Evolutionary conservation across 2,888 invertebrate genomes (phyloP).

Genomic region (Hartigia nigra): DNA sequence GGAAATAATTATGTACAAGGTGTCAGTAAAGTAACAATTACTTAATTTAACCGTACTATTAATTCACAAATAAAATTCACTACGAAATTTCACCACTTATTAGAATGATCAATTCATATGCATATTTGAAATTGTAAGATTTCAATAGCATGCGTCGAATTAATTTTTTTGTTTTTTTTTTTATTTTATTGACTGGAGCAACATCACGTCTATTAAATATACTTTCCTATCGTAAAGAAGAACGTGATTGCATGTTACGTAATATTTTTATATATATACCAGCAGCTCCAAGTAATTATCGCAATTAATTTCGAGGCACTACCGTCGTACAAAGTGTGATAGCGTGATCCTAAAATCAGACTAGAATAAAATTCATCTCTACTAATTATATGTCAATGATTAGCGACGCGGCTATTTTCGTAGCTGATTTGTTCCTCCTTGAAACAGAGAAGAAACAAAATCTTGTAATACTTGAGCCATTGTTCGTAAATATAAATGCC

Average conservation of each 20-base stretch:
- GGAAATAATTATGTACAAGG: neutral
- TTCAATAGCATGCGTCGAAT: neutral
- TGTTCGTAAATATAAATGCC: neutral
- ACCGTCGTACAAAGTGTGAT: neutral
- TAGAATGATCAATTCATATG: neutral
- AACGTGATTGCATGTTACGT: neutral
- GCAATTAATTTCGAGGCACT: slow-evolving; percentile 1
- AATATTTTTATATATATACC: neutral
- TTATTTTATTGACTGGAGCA: neutral
- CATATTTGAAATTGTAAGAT: neutral
- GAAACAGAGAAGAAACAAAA: neutral
- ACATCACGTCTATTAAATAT: neutral
- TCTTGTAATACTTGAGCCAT: neutral
- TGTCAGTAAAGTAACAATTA: neutral
- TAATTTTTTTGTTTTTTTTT: neutral
- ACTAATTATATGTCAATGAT: neutral
- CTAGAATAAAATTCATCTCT: neutral
- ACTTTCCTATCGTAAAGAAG: neutral
- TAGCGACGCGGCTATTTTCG: neutral
- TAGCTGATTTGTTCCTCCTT: neutral
- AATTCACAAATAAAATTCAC: neutral
- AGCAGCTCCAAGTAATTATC: neutral
- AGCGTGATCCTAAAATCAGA: neutral
- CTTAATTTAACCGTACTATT: neutral
- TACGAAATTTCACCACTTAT: neutral